Evolutionary conservation across 1,140 invertebrate species (phyloP).

Genomic region (Ladona fulva): DNA sequence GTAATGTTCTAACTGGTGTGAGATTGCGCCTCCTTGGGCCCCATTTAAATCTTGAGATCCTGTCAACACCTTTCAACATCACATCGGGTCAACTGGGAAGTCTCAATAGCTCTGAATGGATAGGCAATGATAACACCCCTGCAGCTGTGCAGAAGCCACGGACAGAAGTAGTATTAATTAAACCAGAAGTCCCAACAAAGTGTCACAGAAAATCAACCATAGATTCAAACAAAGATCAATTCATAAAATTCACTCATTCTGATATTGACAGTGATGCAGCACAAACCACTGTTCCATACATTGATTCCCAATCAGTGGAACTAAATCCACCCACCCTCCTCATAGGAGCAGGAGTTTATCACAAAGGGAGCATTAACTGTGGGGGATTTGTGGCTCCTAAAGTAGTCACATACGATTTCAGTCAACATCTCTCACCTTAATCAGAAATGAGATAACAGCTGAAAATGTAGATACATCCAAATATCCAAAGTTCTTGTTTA

Average conservation of each 20-base stretch:
- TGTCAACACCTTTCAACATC: slow-evolving; percentile 61
- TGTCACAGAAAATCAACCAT: not conserved
- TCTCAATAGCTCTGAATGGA: slow-evolving; percentile 49
- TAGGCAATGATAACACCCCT: slow-evolving; percentile 70
- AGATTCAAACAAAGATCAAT: slow-evolving; percentile 62
- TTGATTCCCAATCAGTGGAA: slow-evolving; percentile 65
- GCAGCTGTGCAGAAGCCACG: slow-evolving; percentile 38
- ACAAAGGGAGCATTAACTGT: slow-evolving; percentile 57
- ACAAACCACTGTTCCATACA: slow-evolving; percentile 76
- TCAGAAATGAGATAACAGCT: no score
- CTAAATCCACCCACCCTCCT: slow-evolving; percentile 51
- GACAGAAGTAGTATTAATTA: slow-evolving; percentile 24
- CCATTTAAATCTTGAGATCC: slow-evolving; percentile 75
- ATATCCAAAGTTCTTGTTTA: no score
- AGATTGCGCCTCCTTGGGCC: slow-evolving; percentile 64
- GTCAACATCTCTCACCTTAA: not conserved
- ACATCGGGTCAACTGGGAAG: not conserved
- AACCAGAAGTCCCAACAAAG: not conserved
- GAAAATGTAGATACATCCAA: no score
- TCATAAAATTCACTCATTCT: slow-evolving; percentile 62
- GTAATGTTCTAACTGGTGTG: slow-evolving; percentile 55
- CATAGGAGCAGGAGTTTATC: slow-evolving; percentile 65
- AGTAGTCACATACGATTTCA: slow-evolving; percentile 64
- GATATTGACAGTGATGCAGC: slow-evolving; percentile 70
- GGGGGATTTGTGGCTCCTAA: slow-evolving; percentile 72